phyloP scores from a whole-genome alignment of 2,797 vertebrate genomes.

The Lacerta agilis region DNA sequence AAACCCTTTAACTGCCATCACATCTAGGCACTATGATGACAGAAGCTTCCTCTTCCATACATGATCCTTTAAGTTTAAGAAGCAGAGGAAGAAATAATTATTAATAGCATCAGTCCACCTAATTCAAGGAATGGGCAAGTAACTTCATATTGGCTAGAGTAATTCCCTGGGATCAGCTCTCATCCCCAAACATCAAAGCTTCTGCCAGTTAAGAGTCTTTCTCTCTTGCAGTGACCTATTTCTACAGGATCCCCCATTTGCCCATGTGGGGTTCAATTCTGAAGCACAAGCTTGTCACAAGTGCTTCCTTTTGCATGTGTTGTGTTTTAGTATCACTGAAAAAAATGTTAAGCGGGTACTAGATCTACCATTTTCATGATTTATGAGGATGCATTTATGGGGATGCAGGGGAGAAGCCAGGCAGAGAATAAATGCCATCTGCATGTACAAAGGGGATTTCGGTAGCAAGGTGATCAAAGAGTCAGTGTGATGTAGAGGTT shows the following conservation, averaged over 20 bases:
- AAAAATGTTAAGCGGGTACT: neutral
- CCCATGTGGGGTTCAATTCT: neutral
- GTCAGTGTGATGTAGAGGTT: neutral
- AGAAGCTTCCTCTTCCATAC: neutral
- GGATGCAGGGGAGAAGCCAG: neutral
- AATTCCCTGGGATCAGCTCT: neutral
- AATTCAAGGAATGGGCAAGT: neutral
- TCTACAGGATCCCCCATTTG: neutral
- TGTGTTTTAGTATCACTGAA: neutral
- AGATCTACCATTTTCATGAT: neutral
- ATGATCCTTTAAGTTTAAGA: too few species aligned
- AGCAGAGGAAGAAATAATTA: too few species aligned
- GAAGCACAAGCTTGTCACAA: neutral
- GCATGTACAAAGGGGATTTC: neutral
- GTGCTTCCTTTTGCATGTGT: neutral
- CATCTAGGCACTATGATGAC: neutral
- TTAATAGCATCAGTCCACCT: too few species aligned
- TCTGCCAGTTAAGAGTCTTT: neutral
- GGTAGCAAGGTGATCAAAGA: neutral
- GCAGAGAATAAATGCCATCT: neutral
- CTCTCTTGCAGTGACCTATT: neutral
- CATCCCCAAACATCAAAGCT: neutral
- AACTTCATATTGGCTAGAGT: neutral
- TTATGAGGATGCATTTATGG: neutral
- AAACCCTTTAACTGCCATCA: neutral